These are phyloP conservation scores for Rambutsinella grinnellia DNA, from an alignment of 2,888 invertebrate genomes.

Conservation along the genomic window DNA sequence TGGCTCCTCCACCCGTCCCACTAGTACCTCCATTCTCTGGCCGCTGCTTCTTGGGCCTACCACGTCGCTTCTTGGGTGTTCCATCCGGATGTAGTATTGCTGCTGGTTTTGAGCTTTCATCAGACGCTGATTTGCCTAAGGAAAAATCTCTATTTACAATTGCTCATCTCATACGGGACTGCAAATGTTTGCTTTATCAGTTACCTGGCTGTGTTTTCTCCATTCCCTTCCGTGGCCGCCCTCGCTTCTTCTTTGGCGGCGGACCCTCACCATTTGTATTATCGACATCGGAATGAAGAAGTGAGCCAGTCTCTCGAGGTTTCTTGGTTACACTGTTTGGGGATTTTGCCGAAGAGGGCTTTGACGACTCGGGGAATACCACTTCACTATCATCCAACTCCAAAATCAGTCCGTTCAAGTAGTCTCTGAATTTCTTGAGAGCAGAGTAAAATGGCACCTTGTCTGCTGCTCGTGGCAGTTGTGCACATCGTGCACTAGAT, in stretches of 20 bases:
- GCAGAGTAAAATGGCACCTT: slow-evolving; percentile 98
- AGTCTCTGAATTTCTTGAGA: slow-evolving; percentile 94
- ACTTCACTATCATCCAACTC: slow-evolving; percentile 90
- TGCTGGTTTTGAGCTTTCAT: slow-evolving; percentile 43
- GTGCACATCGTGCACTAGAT: slow-evolving; percentile 96
- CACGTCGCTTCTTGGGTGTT: slow-evolving; percentile 78
- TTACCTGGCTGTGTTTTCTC: slow-evolving; percentile 56
- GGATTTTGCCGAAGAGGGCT: slow-evolving; percentile 41
- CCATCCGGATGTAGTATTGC: slow-evolving; percentile 49
- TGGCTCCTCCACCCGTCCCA: not conserved
- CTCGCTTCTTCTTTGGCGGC: slow-evolving; percentile 86
- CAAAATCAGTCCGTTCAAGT: slow-evolving; percentile 87
- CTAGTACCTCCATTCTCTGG: slow-evolving; percentile 35
- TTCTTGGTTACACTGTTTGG: slow-evolving; percentile 30
- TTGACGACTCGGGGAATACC: slow-evolving; percentile 78
- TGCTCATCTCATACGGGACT: too few relatives aligned
- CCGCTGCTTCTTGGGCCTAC: slow-evolving; percentile 89
- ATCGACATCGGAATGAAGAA: slow-evolving; percentile 42
- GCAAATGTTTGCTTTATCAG: too few relatives aligned
- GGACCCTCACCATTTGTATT: slow-evolving; percentile 47
- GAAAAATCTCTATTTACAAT: too few relatives aligned
- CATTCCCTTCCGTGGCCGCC: slow-evolving; percentile 72
- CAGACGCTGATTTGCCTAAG: slow-evolving; percentile 19
- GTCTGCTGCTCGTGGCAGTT: slow-evolving; percentile 96
- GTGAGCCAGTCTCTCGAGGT: slow-evolving; percentile 42